Evolutionary conservation across 30 jellyfish, hydroid and myxozoan species (phyloP).

Genomic region (Aurelia sp.): DNA sequence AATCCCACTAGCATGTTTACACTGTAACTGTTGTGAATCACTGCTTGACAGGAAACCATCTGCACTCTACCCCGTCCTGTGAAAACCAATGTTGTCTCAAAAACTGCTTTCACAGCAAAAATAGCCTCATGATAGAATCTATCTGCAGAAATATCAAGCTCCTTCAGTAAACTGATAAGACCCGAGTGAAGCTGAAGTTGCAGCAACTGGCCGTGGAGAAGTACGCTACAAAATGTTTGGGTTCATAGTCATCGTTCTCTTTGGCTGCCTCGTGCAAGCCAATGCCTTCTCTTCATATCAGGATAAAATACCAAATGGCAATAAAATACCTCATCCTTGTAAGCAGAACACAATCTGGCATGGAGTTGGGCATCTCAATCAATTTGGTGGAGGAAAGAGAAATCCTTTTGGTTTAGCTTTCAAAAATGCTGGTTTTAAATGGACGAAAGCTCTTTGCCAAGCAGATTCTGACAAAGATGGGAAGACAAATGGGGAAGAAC

Average conservation of each 20-base stretch:
- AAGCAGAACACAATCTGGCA: constrained; percentile 61
- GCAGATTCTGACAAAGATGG: constrained; percentile 79
- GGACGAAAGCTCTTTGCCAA: constrained; percentile 64
- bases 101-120: too few relatives aligned
- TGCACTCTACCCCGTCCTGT: too few relatives aligned
- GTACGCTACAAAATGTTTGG: too few relatives aligned
- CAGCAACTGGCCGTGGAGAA: too few relatives aligned
- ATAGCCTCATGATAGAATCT: too few relatives aligned
- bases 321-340: constrained; percentile 69
- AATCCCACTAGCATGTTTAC: too few relatives aligned
- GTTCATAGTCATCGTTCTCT: not conserved
- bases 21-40: too few relatives aligned
- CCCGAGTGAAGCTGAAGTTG: too few relatives aligned
- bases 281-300: constrained; percentile 3
- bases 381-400: constrained; percentile 70
- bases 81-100: too few relatives aligned
- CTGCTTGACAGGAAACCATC: too few relatives aligned
- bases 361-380: constrained; percentile 69
- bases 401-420: constrained; percentile 69
- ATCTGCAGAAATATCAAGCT: too few relatives aligned
- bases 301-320: constrained; percentile 72
- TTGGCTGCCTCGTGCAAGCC: not conserved
- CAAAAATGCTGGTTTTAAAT: constrained; percentile 53
- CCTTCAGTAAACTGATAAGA: too few relatives aligned
- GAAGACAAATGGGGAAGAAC: constrained; percentile 66